Base-by-base conservation (phyloP, 2,113 vertebrate species). In the Mustela nigripes region DNA sequence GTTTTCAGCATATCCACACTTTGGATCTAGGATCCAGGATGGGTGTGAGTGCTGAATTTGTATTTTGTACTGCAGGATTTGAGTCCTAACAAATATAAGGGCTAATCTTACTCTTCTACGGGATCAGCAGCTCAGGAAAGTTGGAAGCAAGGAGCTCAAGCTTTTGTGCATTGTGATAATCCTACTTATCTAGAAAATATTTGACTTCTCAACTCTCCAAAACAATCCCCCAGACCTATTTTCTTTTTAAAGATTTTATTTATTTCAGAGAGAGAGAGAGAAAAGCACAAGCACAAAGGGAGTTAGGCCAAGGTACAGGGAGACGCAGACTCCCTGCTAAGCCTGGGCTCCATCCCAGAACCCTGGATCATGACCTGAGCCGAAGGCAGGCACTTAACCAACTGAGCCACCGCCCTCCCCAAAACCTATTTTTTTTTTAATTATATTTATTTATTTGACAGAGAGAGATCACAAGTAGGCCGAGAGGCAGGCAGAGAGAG, bases 131-230 rank as follows among this genome's bases (percentile, higher is more conserved):
- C 67, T 71, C 33, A 33, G 73, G 18, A 76, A 74, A 73, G 8
- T 76, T 81, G 62, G 56, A 53, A 39, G 8, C 80, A 69, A 60
- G 63, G 62, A 67, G 11, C 78, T 74, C 11, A 48, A 42, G 62
- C 39, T 69, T 69, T 80, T 36, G 8, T 82, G 22, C 42, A 67
- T 21, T 83, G 1, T 62, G 73, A 79, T 24, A 39, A 39, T 56
- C 58, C 39, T 67, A 11, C 36, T 65, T 8, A 81, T 11, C 67
- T 91, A 69, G 56, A 80, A 80, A 86, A 62, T 83, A 26, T 63
- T 85, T 19, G 15, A 50, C 31, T 58, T 96, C 53, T 96, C 33
- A 33, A 2, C 82, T 94, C 88, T 92, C 62, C 1, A 58, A 76
- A 94, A 92, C n/a, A 81, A 36, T 67, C 69, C 31, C 53, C 48